phyloP scores from a whole-genome alignment of 1,140 invertebrate genomes.

The Thaumetopoea pityocampa region DNA sequence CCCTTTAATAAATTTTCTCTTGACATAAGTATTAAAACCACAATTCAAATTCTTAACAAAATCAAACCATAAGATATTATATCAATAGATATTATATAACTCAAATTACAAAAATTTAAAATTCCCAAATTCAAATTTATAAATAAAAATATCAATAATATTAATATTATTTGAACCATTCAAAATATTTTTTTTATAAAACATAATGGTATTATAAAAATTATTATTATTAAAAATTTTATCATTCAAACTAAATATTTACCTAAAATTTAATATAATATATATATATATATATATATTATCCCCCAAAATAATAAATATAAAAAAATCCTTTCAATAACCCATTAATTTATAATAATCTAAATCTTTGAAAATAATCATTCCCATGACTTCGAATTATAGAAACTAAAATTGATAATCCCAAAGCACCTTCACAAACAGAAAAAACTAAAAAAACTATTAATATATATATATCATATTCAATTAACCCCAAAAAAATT shows the following conservation, averaged over 20 bases:
- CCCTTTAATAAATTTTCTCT: slow-evolving; percentile 66
- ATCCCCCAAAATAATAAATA: too few relatives aligned
- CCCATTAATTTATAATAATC: slow-evolving; percentile 70
- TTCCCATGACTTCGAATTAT: slow-evolving; percentile 77
- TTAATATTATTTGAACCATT: too few relatives aligned
- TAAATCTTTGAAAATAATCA: slow-evolving; percentile 76
- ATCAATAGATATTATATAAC: slow-evolving; percentile 68
- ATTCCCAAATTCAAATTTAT: slow-evolving; percentile 23
- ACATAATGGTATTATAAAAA: too few relatives aligned
- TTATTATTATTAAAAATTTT: too few relatives aligned
- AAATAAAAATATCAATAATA: too few relatives aligned
- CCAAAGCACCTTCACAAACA: slow-evolving; percentile 77
- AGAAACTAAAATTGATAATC: slow-evolving; percentile 75
- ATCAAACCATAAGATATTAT: slow-evolving; percentile 72
- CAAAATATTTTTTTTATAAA: too few relatives aligned
- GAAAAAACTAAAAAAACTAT: slow-evolving; percentile 78
- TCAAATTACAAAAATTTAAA: slow-evolving; percentile 54
- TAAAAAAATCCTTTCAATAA: too few relatives aligned
- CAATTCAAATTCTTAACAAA: slow-evolving; percentile 75
- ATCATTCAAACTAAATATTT: too few relatives aligned
- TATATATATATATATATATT: too few relatives aligned
- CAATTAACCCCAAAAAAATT: slow-evolving; percentile 59
- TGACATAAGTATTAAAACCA: slow-evolving; percentile 72
- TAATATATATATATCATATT: slow-evolving; percentile 73
- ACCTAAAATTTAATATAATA: too few relatives aligned